Percentiles rank a stretch among this genome's conserved stretches.
phyloP scores from a whole-genome alignment of 2,888 invertebrate genomes.

The Himalopsyche anomala region DNA sequence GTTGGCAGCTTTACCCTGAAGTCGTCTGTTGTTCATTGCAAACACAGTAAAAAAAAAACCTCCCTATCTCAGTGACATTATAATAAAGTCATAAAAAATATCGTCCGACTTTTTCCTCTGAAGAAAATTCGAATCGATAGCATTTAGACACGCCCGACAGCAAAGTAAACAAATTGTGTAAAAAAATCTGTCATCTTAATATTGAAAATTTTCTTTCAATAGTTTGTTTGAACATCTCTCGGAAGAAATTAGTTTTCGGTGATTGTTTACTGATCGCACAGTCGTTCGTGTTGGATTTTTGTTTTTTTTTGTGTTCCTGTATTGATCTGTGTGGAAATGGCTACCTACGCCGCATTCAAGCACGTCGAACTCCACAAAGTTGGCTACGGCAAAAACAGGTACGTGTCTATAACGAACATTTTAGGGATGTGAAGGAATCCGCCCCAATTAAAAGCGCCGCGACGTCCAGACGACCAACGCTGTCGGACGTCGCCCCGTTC shows the following conservation, averaged over 20 bases:
- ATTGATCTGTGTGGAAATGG: conserved; percentile 77
- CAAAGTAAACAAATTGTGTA: conserved; percentile 34
- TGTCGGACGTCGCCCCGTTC: conserved; percentile 32
- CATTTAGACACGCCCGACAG: conserved; percentile 13
- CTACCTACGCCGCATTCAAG: conserved; percentile 94
- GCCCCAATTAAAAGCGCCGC: conserved; percentile 41
- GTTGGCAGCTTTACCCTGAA: conserved; percentile 69
- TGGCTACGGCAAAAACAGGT: conserved; percentile 96
- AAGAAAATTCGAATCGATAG: conserved; percentile 11
- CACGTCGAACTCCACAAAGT: conserved; percentile 96
- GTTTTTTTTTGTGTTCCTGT: conserved; percentile 41
- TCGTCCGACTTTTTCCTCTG: not conserved
- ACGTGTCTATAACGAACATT: conserved; percentile 68
- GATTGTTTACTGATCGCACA: conserved; percentile 33
- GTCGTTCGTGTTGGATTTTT: conserved; percentile 28
- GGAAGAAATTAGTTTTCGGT: conserved; percentile 8
- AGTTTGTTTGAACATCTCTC: conserved; percentile 1
- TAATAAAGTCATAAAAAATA: conserved; percentile 38
- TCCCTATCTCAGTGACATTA: conserved; percentile 28
- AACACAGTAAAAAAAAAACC: conserved; percentile 37
- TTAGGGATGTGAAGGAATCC: conserved; percentile 3
- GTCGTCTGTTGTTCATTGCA: conserved; percentile 61
- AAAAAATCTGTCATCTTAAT: not conserved
- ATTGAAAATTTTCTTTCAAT: not conserved
- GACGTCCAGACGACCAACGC: conserved; percentile 20